Conservation (phyloP, 2,797 vertebrate species). For the Acanthurus lineatus region DNA sequence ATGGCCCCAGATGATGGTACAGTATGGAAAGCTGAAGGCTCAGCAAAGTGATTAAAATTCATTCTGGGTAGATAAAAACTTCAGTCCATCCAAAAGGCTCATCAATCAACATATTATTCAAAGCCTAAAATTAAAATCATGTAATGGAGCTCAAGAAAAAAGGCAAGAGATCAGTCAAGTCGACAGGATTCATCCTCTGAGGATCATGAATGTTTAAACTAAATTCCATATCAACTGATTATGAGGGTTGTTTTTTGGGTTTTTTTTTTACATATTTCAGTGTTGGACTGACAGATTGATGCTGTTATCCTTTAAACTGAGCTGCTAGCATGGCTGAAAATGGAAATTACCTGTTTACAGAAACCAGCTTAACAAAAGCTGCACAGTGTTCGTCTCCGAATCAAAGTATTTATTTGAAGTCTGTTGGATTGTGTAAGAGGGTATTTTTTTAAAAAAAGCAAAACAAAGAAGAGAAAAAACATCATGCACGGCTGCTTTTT, state of each 20-base stretch:
- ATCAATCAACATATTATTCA: background rate
- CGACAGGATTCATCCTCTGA: background rate
- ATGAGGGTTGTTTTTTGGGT: no score
- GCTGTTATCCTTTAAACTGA: background rate
- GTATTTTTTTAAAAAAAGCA: background rate
- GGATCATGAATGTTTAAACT: background rate
- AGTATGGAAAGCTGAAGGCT: no score
- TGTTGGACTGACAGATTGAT: background rate
- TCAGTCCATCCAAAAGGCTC: background rate
- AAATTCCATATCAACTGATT: no score
- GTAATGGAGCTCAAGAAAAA: background rate
- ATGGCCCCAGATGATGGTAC: no score
- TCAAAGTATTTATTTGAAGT: background rate
- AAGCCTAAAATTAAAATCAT: background rate
- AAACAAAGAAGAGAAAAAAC: background rate
- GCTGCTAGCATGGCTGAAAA: conserved; percentile 4
- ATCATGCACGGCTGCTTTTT: background rate
- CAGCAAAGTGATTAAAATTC: no score
- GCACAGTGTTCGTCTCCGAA: rapidly evolving
- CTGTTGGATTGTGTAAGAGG: background rate
- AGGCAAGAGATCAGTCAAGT: background rate
- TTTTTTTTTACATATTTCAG: background rate
- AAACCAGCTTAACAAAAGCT: background rate
- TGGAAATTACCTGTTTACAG: background rate
- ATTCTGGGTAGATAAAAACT: no score